Percentiles rank a stretch among this genome's conserved stretches.
Conservation (phyloP, 2,113 vertebrate species). For the Mustelus asterias region DNA sequence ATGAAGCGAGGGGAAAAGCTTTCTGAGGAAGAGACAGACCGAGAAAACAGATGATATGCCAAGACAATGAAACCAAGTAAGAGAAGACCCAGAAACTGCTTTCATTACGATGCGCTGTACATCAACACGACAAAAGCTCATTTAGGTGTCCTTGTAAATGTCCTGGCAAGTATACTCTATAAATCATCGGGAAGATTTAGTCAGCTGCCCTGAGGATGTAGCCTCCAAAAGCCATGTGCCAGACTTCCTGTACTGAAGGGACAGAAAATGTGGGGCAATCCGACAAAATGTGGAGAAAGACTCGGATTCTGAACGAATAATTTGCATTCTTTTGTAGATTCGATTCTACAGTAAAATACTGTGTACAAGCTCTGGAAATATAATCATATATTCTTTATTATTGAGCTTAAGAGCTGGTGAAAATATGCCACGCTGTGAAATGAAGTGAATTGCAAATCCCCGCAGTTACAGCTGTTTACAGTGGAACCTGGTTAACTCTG, state of each 20-base stretch:
- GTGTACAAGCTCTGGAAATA: neutral
- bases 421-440: neutral
- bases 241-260: neutral
- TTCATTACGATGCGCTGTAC: neutral
- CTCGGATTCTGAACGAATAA: neutral
- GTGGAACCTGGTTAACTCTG: neutral
- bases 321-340: neutral
- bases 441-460: neutral
- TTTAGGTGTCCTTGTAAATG: conserved; percentile 35
- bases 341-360: neutral
- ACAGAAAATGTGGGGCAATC: conserved; percentile 28
- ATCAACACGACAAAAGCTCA: conserved; percentile 18
- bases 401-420: neutral
- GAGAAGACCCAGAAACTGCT: conserved; percentile 14
- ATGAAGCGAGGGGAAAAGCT: neutral
- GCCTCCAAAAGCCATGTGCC: conserved; percentile 12
- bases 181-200: conserved; percentile 35
- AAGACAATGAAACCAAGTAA: neutral
- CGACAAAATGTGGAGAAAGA: neutral
- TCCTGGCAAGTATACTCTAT: conserved; percentile 26
- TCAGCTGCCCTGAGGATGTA: conserved; percentile 22
- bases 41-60: neutral
- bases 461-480: neutral
- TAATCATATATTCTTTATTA: neutral
- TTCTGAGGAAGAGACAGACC: neutral